phyloP scores from a whole-genome alignment of 2,888 invertebrate species.

The Clanis bilineata region DNA sequence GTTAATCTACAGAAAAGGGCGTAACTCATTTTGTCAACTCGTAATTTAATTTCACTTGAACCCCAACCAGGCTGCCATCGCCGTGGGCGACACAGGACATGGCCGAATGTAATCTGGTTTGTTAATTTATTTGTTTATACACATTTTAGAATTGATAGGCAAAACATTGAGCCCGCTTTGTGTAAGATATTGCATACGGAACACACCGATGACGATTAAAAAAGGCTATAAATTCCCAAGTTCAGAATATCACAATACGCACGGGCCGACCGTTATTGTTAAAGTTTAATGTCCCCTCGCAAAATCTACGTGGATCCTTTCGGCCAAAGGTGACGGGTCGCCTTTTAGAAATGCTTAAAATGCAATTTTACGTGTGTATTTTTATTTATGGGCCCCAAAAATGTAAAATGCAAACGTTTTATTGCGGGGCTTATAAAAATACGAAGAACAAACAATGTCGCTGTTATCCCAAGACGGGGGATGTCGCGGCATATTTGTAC shows the following conservation, averaged over 20 bases:
- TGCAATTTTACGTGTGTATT: slow-evolving; percentile 76
- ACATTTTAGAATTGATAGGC: slow-evolving; percentile 45
- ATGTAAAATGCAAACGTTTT: slow-evolving; percentile 81
- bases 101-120: slow-evolving; percentile 61
- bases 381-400: slow-evolving; percentile 78
- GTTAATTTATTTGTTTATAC: slow-evolving; percentile 64
- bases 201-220: slow-evolving; percentile 24
- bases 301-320: slow-evolving; percentile 43
- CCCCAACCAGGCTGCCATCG: slow-evolving; percentile 52
- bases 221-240: slow-evolving; percentile 52
- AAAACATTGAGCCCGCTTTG: slow-evolving; percentile 28
- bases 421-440: slow-evolving; percentile 78
- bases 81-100: slow-evolving; percentile 59
- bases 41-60: slow-evolving; percentile 79
- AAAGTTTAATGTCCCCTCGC: slow-evolving; percentile 55
- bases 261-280: slow-evolving; percentile 51
- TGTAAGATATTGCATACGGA: background rate
- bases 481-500: slow-evolving; percentile 67
- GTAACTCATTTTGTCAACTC: slow-evolving; percentile 81
- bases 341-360: slow-evolving; percentile 77
- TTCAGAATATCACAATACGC: slow-evolving; percentile 52
- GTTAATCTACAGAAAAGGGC: slow-evolving; percentile 82
- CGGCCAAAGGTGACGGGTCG: slow-evolving; percentile 65
- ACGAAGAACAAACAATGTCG: slow-evolving; percentile 77
- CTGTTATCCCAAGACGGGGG: slow-evolving; percentile 66